These are phyloP conservation scores for Ditula angustiorana DNA, from an alignment of 2,888 invertebrate species.

Conservation along the genomic window DNA sequence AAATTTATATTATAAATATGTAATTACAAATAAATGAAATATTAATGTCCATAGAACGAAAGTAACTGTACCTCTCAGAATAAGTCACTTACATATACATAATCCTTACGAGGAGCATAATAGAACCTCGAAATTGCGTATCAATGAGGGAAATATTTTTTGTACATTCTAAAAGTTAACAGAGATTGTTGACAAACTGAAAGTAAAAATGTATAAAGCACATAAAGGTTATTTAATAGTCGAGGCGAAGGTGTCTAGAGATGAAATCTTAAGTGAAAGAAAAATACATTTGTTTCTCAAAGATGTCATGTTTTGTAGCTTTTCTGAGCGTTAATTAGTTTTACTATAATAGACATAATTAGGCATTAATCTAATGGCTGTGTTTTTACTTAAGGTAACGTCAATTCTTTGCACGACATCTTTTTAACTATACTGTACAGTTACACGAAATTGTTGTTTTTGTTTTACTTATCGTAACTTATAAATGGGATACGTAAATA, in stretches of 20 bases:
- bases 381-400: conserved; percentile 83
- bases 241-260: conserved; percentile 27
- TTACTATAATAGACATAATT: conserved; percentile 51
- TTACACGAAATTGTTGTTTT: conserved; percentile 69
- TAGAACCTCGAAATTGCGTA: conserved; percentile 51
- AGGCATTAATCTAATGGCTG: conserved; percentile 82
- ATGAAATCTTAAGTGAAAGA: conserved; percentile 37
- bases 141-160: conserved; percentile 60
- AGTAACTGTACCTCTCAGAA: conserved; percentile 29
- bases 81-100: conserved; percentile 45
- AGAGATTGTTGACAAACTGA: conserved; percentile 1
- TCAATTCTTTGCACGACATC: conserved; percentile 84
- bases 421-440: conserved; percentile 77
- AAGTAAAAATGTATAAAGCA: conserved; percentile 38
- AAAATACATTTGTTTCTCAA: conserved; percentile 48
- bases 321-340: conserved; percentile 60
- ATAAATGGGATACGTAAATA: conserved; percentile 80
- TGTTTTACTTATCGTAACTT: conserved; percentile 69
- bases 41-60: conserved; percentile 37
- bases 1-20: conserved; percentile 23
- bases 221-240: conserved; percentile 31
- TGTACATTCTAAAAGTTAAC: conserved; percentile 56
- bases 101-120: conserved; percentile 41
- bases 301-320: conserved; percentile 51
- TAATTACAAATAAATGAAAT: conserved; percentile 18